Conservation (phyloP, 2,888 invertebrate genomes). For the Erebia palarica region DNA sequence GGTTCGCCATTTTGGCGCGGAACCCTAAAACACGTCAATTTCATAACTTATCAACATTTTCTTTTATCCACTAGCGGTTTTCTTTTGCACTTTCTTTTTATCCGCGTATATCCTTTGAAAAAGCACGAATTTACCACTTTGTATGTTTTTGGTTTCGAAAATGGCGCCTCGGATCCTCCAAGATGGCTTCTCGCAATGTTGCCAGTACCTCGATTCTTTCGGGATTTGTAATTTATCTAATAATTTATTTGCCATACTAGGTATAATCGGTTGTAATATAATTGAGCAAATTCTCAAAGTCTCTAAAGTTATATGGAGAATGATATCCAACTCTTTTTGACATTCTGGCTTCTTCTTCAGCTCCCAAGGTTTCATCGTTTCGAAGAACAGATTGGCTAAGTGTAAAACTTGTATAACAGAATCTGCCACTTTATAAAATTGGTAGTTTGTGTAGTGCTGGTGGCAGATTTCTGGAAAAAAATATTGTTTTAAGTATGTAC, state of each 20-base stretch:
- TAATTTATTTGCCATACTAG: slow-evolving; percentile 85
- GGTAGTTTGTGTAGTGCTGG: slow-evolving; percentile 86
- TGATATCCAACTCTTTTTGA: slow-evolving; percentile 84
- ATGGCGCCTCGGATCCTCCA: slow-evolving; percentile 68
- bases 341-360: slow-evolving; percentile 84
- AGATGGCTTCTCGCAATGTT: slow-evolving; percentile 64
- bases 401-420: slow-evolving; percentile 88
- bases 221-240: slow-evolving; percentile 85
- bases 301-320: slow-evolving; percentile 93
- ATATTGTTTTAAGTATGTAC: background rate
- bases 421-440: slow-evolving; percentile 93
- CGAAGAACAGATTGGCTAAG: slow-evolving; percentile 92
- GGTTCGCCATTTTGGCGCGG: too few species aligned
- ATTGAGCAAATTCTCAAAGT: slow-evolving; percentile 88
- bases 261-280: slow-evolving; percentile 93
- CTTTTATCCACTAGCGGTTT: slow-evolving; percentile 55
- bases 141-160: slow-evolving; percentile 65
- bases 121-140: slow-evolving; percentile 69
- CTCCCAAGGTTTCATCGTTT: slow-evolving; percentile 94
- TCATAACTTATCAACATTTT: background rate
- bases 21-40: background rate
- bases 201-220: slow-evolving; percentile 60
- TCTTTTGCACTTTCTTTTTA: slow-evolving; percentile 57
- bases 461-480: slow-evolving; percentile 82
- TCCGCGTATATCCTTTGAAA: slow-evolving; percentile 71